These are phyloP conservation scores for Leucophenga montana DNA, from an alignment of 2,888 invertebrate species.

Conservation along the genomic window DNA sequence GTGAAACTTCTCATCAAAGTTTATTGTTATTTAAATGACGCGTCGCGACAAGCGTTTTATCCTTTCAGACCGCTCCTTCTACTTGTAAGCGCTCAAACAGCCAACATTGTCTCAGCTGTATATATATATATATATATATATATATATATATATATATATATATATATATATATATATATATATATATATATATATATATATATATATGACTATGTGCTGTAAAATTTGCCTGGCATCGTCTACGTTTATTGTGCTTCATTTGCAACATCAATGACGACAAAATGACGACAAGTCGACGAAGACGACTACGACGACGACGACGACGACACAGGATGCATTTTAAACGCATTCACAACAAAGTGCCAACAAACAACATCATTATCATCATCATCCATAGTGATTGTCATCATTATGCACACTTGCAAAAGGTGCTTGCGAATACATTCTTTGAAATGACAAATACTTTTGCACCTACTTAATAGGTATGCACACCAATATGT, in stretches of 20 bases:
- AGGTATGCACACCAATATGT: background rate
- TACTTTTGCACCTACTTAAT: background rate
- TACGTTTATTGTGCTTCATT: constrained; percentile 64
- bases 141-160: too few relatives aligned
- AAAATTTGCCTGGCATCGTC: background rate
- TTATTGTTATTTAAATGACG: constrained; percentile 71
- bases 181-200: too few relatives aligned
- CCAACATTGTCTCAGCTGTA: constrained; percentile 7
- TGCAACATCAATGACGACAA: constrained; percentile 54
- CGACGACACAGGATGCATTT: constrained; percentile 66
- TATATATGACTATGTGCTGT: background rate
- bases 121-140: background rate
- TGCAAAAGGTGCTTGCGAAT: constrained; percentile 62
- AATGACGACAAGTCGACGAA: constrained; percentile 43
- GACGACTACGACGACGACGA: too few relatives aligned
- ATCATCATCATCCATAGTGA: background rate
- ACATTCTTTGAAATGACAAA: constrained; percentile 55
- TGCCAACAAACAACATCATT: constrained; percentile 36
- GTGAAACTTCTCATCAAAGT: constrained; percentile 65
- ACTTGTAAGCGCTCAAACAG: background rate
- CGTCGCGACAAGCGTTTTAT: constrained; percentile 28
- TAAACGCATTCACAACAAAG: constrained; percentile 50
- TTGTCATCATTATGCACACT: constrained; percentile 40
- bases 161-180: too few relatives aligned
- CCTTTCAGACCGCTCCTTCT: background rate